Conservation (phyloP, 2,113 vertebrate genomes). For the Vulpes ferrilata region DNA sequence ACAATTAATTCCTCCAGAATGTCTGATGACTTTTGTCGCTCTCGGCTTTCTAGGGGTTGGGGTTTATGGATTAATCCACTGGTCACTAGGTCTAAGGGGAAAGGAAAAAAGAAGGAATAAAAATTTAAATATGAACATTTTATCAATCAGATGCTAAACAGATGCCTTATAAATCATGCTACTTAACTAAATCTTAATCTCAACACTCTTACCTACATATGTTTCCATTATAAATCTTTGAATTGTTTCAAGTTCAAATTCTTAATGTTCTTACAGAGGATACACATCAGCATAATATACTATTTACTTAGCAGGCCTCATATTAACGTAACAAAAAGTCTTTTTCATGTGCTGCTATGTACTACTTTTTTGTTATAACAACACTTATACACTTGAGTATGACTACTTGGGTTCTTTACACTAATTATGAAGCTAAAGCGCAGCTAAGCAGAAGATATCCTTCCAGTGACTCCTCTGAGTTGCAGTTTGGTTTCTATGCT, state of each 20-base stretch:
- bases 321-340: conserved; percentile 25
- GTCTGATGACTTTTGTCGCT: conserved; percentile 88
- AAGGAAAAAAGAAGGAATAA: conserved; percentile 61
- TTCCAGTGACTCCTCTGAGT: conserved; percentile 71
- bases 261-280: not conserved
- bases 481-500: conserved; percentile 81
- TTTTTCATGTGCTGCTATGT: conserved; percentile 28
- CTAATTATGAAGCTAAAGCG: conserved; percentile 74
- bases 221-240: conserved; percentile 26
- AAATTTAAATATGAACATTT: conserved; percentile 44
- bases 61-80: conserved; percentile 76
- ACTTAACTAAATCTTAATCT: not conserved
- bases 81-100: conserved; percentile 69
- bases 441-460: conserved; percentile 66
- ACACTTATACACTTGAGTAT: conserved; percentile 47
- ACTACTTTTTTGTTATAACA: conserved; percentile 68
- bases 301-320: not conserved
- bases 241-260: conserved; percentile 45
- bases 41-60: conserved; percentile 65
- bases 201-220: conserved; percentile 22
- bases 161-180: not conserved
- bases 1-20: conserved; percentile 92
- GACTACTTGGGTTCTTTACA: conserved; percentile 24
- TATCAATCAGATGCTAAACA: conserved; percentile 19
- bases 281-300: not conserved